phyloP scores from a whole-genome alignment of 2,888 invertebrate genomes.

The Diplazon laetatorius region DNA sequence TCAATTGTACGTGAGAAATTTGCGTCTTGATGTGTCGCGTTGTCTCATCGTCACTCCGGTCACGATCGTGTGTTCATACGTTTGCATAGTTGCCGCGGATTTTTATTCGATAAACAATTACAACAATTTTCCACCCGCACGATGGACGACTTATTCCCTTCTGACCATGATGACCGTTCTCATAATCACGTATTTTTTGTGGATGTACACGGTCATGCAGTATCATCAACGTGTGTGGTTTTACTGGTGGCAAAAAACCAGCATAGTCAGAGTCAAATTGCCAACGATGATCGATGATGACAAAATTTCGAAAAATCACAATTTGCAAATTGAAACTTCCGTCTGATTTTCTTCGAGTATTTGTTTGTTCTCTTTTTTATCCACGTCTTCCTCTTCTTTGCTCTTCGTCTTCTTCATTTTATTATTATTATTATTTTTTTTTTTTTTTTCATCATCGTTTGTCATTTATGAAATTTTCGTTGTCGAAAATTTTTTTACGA shows the following conservation, averaged over 20 bases:
- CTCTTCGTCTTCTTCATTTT: neutral
- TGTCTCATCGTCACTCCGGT: slow-evolving; percentile 85
- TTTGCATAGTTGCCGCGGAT: slow-evolving; percentile 83
- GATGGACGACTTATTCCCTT: slow-evolving; percentile 83
- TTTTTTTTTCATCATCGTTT: no score
- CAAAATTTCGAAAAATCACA: slow-evolving; percentile 55
- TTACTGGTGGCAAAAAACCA: slow-evolving; percentile 84
- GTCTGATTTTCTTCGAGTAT: slow-evolving; percentile 14
- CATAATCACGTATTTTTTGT: slow-evolving; percentile 83
- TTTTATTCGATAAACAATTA: slow-evolving; percentile 83
- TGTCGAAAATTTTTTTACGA: slow-evolving; percentile 83
- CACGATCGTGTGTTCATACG: slow-evolving; percentile 83
- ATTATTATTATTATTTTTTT: neutral
- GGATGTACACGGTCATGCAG: slow-evolving; percentile 83
- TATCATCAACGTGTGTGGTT: slow-evolving; percentile 84
- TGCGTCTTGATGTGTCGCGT: slow-evolving; percentile 84
- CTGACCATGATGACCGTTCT: slow-evolving; percentile 83
- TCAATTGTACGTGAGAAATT: slow-evolving; percentile 77
- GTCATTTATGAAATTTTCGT: slow-evolving; percentile 35
- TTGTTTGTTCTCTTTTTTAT: neutral
- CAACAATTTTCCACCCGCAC: slow-evolving; percentile 82
- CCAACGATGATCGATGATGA: slow-evolving; percentile 39
- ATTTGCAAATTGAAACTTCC: slow-evolving; percentile 4
- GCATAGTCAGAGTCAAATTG: slow-evolving; percentile 81
- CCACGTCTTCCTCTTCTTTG: no score